Conservation (phyloP, 2,113 vertebrate species). For the Phaethornis superciliosus region DNA sequence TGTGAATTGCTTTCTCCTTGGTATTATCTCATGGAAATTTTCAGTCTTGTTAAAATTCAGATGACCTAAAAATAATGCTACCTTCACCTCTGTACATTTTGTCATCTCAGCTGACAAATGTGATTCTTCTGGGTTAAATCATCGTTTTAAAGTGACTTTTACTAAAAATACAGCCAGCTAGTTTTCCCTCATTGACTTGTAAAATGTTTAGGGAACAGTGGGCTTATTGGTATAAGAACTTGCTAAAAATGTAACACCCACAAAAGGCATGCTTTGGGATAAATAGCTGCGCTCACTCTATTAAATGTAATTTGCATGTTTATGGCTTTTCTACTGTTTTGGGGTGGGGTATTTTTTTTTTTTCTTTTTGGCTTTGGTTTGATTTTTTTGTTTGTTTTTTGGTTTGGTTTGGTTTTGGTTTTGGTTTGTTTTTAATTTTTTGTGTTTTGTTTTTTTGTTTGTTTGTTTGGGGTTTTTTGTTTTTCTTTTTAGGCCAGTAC, state of each 20-base stretch:
- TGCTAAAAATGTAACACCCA: not conserved
- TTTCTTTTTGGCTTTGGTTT: too few species aligned
- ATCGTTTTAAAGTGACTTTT: not conserved
- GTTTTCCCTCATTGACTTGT: not conserved
- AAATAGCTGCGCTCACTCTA: rapidly evolving
- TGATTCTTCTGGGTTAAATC: slow-evolving; percentile 6
- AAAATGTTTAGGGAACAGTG: not conserved
- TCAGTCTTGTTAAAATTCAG: slow-evolving; percentile 21
- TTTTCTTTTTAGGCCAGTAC: not conserved
- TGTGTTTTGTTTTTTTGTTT: too few species aligned
- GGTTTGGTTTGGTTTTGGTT: too few species aligned
- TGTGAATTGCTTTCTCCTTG: slow-evolving; percentile 65
- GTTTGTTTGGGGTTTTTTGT: too few species aligned
- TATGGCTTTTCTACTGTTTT: not conserved
- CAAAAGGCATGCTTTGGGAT: not conserved
- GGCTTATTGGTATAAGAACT: not conserved
- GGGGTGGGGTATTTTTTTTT: not conserved
- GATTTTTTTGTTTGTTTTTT: not conserved
- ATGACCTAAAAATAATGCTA: slow-evolving; percentile 34
- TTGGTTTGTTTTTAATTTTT: too few species aligned
- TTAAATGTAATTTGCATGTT: not conserved
- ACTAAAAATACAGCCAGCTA: not conserved
- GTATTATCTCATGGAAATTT: slow-evolving; percentile 18
- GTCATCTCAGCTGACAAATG: not conserved
- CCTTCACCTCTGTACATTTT: slow-evolving; percentile 5